Base-by-base conservation (phyloP, 2,797 vertebrate species). In the Acipenser ruthenus region DNA sequence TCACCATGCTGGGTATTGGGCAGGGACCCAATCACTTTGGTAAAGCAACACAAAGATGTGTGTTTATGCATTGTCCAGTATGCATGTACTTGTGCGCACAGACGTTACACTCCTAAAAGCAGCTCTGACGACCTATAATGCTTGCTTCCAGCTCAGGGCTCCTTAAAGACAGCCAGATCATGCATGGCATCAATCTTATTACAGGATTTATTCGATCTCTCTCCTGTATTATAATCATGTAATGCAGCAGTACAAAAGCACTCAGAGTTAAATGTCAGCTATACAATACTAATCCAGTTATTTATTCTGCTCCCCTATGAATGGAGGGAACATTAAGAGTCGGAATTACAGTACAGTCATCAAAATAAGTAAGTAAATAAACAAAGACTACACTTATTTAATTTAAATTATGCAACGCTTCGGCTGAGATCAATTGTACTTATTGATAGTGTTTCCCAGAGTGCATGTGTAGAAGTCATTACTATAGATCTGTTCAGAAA, bases 241-340 rank as follows among this genome's bases (percentile, higher is more conserved):
- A 86, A 87, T 84, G 75, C 80, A 73, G 71, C 75, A 75, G 76
- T 77, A 82, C 81, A 82, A 86, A 86, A 80, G 50, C 78, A 80
- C 71, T 82, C 75, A 77, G 80, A 80, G 83, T 85, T 86, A 86
- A 87, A 88, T 86, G 84, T 84, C 82, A 86, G 77, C 78, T 77
- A 78, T 37, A 47, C 23, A 8, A 37, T 52, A 62, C 47, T 10
- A 18, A 10, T 15, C 47, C 5, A 49, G 8, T 23, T 50, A 23
- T 50, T 55, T 64, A 49, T 56, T 47, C 52, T 8, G 13, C 58
- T 58, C 13, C 47, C n/a, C 37, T 37, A 37, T 37, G 37, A 37
- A 37, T 37, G 37, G 37, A 5, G 5, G 37, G 37, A 37, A 37
- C 37, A 37, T 4, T 37, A 37, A 37, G 3, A 37, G 37, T 37